Evolutionary conservation across 2,797 vertebrate genomes (phyloP).

Genomic region (Apogon talboti): DNA sequence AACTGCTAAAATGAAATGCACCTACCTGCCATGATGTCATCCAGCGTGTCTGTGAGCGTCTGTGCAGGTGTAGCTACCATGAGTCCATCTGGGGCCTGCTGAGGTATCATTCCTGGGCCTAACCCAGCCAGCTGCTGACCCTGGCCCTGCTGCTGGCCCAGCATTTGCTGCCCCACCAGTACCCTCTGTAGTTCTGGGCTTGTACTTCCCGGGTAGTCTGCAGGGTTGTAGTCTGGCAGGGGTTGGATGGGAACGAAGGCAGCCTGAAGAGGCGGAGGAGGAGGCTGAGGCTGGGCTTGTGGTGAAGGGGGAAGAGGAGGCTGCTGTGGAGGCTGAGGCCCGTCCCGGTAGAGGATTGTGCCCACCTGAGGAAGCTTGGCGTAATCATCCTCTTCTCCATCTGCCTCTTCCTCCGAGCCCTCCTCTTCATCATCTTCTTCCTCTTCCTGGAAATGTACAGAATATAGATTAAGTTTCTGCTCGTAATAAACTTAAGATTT

Average conservation of each 20-base stretch:
- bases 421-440: constrained; percentile 76
- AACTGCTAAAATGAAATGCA: background rate
- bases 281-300: constrained; percentile 86
- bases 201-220: constrained; percentile 90
- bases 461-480: background rate
- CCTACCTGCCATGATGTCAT: constrained; percentile 99
- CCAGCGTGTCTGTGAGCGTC: constrained; percentile 99
- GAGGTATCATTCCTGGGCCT: constrained; percentile 90
- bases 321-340: constrained; percentile 84
- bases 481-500: background rate
- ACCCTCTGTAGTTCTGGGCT: constrained; percentile 95
- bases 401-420: constrained; percentile 76
- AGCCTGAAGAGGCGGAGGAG: constrained; percentile 85
- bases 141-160: constrained; percentile 88
- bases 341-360: constrained; percentile 90
- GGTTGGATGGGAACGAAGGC: constrained; percentile 94
- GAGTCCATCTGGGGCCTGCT: constrained; percentile 95
- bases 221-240: constrained; percentile 92
- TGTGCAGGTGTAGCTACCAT: constrained; percentile 99
- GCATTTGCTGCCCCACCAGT: constrained; percentile 92
- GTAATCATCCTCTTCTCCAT: constrained; percentile 84
- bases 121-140: constrained; percentile 86
- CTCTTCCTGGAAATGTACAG: constrained; percentile 67
- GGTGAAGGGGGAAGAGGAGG: constrained; percentile 84
- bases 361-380: constrained; percentile 93